Percentiles rank a stretch among this genome's conserved stretches.
phyloP scores from a whole-genome alignment of 2,113 vertebrate genomes.

The Urocynchramus pylzowi region DNA sequence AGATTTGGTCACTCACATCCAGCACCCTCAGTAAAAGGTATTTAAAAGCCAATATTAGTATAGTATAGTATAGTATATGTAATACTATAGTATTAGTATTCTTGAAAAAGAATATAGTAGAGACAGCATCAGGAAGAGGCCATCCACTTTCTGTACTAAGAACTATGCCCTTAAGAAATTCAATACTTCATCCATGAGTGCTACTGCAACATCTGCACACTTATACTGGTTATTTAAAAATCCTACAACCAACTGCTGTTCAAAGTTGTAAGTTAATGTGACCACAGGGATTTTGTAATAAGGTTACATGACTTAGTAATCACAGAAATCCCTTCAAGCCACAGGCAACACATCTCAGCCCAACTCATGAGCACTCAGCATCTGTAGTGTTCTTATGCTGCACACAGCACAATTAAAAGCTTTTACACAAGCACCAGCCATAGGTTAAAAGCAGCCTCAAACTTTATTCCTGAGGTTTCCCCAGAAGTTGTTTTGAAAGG shows the following conservation, averaged over 20 bases:
- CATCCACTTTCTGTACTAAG: background rate
- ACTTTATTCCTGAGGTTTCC: background rate
- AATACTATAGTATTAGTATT: no score
- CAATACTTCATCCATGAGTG: accelerated
- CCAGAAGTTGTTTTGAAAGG: background rate
- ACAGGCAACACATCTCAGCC: background rate
- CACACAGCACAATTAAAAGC: background rate
- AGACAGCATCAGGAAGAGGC: background rate
- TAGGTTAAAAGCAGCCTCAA: background rate
- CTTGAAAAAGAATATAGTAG: background rate
- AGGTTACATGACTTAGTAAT: background rate
- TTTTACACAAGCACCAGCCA: background rate
- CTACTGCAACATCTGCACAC: background rate
- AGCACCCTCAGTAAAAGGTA: background rate
- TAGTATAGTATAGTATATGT: no score
- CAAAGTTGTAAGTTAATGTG: background rate
- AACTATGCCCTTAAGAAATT: background rate
- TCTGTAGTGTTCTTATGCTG: background rate
- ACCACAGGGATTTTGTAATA: background rate
- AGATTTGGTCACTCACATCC: background rate
- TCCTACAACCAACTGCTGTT: background rate
- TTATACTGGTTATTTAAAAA: background rate
- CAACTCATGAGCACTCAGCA: background rate
- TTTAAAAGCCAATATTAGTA: background rate
- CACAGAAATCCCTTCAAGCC: background rate